Percentiles rank a stretch among this genome's conserved stretches.
Evolutionary conservation across 2,113 vertebrate genomes (phyloP).

Genomic region (Thomomys bottae): DNA sequence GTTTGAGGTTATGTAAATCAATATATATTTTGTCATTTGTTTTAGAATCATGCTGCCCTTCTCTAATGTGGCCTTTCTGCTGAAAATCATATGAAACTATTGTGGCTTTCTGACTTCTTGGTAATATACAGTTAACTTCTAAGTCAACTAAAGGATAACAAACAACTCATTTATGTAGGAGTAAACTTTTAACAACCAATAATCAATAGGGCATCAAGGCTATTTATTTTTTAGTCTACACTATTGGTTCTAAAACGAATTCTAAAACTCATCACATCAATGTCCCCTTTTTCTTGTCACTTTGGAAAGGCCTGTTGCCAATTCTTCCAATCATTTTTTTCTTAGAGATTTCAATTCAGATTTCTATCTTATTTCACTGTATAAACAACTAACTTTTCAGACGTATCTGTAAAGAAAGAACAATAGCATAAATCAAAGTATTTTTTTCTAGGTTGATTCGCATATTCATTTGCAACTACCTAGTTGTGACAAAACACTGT

Average conservation of each 20-base stretch:
- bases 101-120: not conserved
- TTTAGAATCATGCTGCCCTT: not conserved
- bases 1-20: slow-evolving; percentile 20
- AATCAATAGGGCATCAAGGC: not conserved
- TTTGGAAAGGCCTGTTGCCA: not conserved
- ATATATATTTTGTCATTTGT: not conserved
- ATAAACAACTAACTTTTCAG: not conserved
- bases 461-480: slow-evolving; percentile 13
- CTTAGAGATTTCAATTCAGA: not conserved
- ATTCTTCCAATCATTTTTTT: not conserved
- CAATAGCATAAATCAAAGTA: not conserved
- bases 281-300: not conserved
- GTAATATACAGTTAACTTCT: not conserved
- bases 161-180: not conserved
- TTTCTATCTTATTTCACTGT: not conserved
- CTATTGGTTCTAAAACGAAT: not conserved
- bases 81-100: not conserved
- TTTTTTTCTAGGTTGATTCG: not conserved
- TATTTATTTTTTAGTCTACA: not conserved
- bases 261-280: not conserved
- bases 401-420: not conserved
- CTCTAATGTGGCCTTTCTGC: not conserved
- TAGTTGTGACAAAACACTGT: not conserved
- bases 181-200: not conserved
- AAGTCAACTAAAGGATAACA: not conserved